Percentiles rank a stretch among this genome's conserved stretches.
These are phyloP conservation scores for Atherinosoma microstoma DNA, from an alignment of 2,797 vertebrate genomes.

Conservation along the genomic window DNA sequence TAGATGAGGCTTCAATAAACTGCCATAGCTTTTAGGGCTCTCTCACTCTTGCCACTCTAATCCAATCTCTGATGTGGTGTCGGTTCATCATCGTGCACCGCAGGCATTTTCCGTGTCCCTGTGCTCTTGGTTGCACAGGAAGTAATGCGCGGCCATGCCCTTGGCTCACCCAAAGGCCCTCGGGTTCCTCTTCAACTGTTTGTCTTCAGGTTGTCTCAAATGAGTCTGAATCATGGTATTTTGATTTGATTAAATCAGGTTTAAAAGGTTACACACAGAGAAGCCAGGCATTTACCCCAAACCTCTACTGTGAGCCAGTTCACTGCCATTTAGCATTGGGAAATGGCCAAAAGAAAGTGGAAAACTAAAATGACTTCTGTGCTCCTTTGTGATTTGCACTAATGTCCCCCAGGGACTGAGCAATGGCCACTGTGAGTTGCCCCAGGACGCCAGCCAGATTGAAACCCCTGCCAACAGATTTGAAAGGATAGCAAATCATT, in stretches of 20 bases:
- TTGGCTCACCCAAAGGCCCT: constrained; percentile 64
- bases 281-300: constrained; percentile 40
- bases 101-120: constrained; percentile 68
- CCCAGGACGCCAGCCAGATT: constrained; percentile 79
- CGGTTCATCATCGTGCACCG: constrained; percentile 78
- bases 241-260: constrained; percentile 76
- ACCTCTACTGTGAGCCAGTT: constrained; percentile 42
- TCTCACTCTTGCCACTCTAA: constrained; percentile 79
- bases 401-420: constrained; percentile 81
- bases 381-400: constrained; percentile 80
- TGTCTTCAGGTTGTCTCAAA: constrained; percentile 72
- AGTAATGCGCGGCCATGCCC: constrained; percentile 79
- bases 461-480: constrained; percentile 82
- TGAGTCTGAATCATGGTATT: constrained; percentile 62
- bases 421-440: constrained; percentile 81
- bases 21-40: constrained; percentile 81
- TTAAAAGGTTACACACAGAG: constrained; percentile 72
- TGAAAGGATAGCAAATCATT: constrained; percentile 86
- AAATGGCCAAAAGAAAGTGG: constrained; percentile 74
- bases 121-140: constrained; percentile 60
- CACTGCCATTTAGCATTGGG: constrained; percentile 75
- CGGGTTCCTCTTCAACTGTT: constrained; percentile 63
- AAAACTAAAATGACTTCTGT: constrained; percentile 73
- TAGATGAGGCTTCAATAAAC: constrained; percentile 84
- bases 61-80: constrained; percentile 82